Evolutionary conservation across 2,797 vertebrate species (phyloP).

Genomic region (Lutra lutra): DNA sequence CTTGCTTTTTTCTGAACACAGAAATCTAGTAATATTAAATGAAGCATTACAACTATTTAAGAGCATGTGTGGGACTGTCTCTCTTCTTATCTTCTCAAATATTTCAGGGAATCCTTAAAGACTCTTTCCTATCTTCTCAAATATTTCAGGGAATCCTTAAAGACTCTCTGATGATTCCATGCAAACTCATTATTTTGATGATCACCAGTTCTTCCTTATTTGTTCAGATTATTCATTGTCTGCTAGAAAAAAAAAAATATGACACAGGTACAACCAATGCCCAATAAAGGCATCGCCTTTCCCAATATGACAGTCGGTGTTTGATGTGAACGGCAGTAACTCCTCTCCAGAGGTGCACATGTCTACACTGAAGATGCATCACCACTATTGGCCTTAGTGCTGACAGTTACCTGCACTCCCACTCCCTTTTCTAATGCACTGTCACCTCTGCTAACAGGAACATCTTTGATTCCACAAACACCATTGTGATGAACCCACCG

Average conservation of each 20-base stretch:
- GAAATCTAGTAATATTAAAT: neutral
- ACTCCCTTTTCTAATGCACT: neutral
- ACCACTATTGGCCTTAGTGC: rapidly evolving
- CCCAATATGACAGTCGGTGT: neutral
- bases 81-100: neutral
- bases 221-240: neutral
- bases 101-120: neutral
- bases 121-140: neutral
- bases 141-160: neutral
- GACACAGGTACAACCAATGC: no score
- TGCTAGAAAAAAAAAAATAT: neutral
- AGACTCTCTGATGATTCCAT: no score
- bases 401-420: rapidly evolving
- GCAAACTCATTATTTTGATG: neutral
- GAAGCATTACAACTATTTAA: rapidly evolving
- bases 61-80: rapidly evolving
- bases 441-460: rapidly evolving
- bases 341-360: rapidly evolving
- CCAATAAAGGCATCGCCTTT: neutral
- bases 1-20: neutral
- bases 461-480: no score
- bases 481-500: neutral
- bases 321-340: neutral
- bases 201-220: neutral
- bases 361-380: rapidly evolving